Base-by-base conservation (phyloP, 2,888 invertebrate species). In the Sphaerophoria taeniata region DNA sequence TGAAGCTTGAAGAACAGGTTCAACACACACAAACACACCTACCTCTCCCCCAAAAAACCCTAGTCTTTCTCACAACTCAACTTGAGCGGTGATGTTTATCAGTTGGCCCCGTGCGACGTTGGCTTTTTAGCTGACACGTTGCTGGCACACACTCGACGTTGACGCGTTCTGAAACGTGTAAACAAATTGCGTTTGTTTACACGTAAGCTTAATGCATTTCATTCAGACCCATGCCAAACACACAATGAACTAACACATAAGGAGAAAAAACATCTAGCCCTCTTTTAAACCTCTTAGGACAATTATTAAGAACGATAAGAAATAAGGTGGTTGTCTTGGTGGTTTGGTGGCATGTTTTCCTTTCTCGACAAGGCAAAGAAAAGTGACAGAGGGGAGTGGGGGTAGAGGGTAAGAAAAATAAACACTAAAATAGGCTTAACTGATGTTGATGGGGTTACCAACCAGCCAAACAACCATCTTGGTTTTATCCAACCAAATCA, bases 121-220 rank as follows among this genome's bases (percentile, higher is more conserved):
- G 79, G 79, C 73, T 74, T 74, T 74, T 58, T 47, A 84, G 55
- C 74, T 78, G 78, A 78, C 82, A 83, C 78, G 67, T 82, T 53
- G 31, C 72, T 58, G 63, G 58, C 58, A 65, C 58, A 70, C 63
- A 74, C 73, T 74, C 63, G 45, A 63, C 73, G 33, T 65, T 34
- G 56, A 75, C 55, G 60, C 80, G 74, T 84, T 80, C 74, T 80
- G 60, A 79, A 72, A 75, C 70, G 84, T 75, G 84, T 84, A 80
- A 84, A 84, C 84, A 84, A 84, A 84, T 76, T 85, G 76, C 84
- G 81, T 80, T 70, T 84, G 65, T 83, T 58, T 79, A 71, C 74
- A 63, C 47, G 63, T 78, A 43, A 45, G 55, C 61, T 73, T 63
- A 73, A 73, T 73, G 73, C 72, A 78, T 61, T 83, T 63, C 82